Conservation (phyloP, 2,888 invertebrate species). For the Pristionchus arcanus region DNA sequence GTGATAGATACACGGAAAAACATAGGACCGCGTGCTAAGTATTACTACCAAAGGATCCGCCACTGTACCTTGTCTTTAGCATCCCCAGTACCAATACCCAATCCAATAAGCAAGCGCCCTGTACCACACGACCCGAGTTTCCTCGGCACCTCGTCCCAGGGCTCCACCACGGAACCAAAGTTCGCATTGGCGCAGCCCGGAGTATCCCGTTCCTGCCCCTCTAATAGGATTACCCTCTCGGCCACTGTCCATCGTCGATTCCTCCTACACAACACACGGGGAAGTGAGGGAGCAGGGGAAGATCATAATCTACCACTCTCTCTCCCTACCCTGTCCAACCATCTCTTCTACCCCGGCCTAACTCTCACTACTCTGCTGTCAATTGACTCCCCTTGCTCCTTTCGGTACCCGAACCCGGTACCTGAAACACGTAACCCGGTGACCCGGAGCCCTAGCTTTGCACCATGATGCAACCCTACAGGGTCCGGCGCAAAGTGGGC, state of each 20-base stretch:
- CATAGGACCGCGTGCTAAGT: too few species aligned
- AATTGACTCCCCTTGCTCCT: background rate
- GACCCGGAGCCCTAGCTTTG: background rate
- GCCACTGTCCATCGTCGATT: background rate
- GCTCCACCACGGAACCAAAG: background rate
- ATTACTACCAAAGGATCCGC: too few species aligned
- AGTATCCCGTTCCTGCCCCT: constrained; percentile 16
- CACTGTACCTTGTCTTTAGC: too few species aligned
- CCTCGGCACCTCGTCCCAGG: background rate
- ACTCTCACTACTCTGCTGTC: constrained; percentile 13
- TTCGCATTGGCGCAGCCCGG: background rate
- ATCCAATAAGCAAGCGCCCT: too few species aligned
- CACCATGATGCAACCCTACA: background rate
- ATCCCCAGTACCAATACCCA: too few species aligned
- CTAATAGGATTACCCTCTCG: constrained; percentile 44
- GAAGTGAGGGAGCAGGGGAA: background rate
- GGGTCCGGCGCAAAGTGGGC: constrained; percentile 1
- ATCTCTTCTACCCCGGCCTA: background rate
- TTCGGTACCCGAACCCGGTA: background rate
- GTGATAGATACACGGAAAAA: too few species aligned
- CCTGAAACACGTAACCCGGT: background rate
- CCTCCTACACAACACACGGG: background rate
- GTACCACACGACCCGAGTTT: too few species aligned
- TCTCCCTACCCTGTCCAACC: background rate
- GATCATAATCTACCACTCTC: constrained; percentile 21